Evolutionary conservation across 2,113 vertebrate species (phyloP).

Genomic region (Erythrocercus mccallii): DNA sequence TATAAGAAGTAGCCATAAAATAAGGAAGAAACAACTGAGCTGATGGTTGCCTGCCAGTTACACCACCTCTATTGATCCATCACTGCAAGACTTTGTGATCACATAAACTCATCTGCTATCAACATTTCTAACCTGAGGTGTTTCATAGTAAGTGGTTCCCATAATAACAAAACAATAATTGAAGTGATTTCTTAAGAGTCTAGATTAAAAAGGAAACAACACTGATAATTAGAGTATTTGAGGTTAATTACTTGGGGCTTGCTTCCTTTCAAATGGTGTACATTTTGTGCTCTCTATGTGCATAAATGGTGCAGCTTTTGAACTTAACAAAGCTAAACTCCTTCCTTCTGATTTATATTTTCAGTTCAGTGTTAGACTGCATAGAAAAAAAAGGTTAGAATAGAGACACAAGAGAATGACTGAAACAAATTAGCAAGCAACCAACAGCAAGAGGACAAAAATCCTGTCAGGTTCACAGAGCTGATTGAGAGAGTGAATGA

Average conservation of each 20-base stretch:
- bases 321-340: neutral
- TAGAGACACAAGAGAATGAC: neutral
- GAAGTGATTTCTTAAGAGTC: conserved; percentile 28
- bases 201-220: neutral
- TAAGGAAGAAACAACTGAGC: neutral
- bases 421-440: neutral
- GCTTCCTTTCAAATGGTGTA: neutral
- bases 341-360: conserved; percentile 3
- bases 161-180: conserved; percentile 22
- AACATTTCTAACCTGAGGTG: neutral
- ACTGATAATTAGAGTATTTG: conserved; percentile 48
- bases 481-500: neutral
- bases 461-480: neutral
- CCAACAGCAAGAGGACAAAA: neutral
- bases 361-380: neutral
- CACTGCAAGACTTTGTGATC: neutral
- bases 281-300: neutral
- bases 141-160: neutral
- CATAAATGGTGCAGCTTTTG: neutral
- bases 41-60: neutral
- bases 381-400: neutral
- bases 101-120: neutral
- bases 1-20: neutral
- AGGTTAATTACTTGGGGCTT: conserved; percentile 35
- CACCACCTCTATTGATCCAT: neutral